Evolutionary conservation across 2,113 vertebrate species (phyloP).

Genomic region (Candoia aspera): DNA sequence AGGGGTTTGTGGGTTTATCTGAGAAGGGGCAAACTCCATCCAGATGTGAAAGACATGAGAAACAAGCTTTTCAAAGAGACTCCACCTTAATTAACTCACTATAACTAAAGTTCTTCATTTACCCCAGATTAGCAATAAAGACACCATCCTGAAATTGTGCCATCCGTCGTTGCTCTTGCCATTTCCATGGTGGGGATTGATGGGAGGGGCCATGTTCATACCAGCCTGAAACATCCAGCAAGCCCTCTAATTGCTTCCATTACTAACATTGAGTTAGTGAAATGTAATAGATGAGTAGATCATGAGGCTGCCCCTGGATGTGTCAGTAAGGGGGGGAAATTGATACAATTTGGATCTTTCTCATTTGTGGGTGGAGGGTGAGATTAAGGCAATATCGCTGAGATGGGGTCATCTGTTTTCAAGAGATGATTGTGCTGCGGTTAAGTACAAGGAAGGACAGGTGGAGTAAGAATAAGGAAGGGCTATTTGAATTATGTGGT

Average conservation of each 20-base stretch:
- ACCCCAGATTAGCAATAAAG: background rate
- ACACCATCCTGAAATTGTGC: background rate
- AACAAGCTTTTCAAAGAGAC: background rate
- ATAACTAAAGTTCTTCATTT: background rate
- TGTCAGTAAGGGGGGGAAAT: background rate
- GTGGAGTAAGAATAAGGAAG: background rate
- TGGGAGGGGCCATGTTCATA: background rate
- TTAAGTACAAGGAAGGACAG: background rate
- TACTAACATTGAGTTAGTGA: background rate
- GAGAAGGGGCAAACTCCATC: background rate
- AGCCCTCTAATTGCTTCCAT: background rate
- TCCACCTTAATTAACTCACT: background rate
- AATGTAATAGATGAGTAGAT: background rate
- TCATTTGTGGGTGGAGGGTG: background rate
- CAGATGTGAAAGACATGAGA: background rate
- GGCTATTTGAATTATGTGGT: background rate
- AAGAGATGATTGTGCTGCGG: background rate
- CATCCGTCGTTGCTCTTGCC: background rate
- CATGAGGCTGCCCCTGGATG: background rate
- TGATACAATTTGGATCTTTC: background rate
- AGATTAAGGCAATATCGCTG: background rate
- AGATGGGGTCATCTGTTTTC: background rate
- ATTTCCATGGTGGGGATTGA: background rate
- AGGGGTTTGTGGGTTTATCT: background rate
- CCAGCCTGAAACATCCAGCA: no score